Evolutionary conservation across 2,888 invertebrate species (phyloP), one percentile per base, ranked within the genome.

Genomic region (Azorinus chamasolen): DNA sequence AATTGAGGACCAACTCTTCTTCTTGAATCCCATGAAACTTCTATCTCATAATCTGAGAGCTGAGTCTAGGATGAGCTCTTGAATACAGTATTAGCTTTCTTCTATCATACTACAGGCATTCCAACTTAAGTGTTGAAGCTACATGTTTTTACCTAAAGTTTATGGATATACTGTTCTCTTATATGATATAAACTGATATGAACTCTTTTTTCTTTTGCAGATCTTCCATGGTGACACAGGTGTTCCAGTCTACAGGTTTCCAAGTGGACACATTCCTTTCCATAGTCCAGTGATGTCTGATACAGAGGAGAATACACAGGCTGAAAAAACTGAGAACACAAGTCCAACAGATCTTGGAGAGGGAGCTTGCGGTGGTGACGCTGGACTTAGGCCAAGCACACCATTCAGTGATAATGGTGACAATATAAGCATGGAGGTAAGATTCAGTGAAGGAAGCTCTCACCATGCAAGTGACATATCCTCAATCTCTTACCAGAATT

Each of bases 351-450:
- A 79, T 64, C 41, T 74, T 25, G 77, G 70, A 14, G 85, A 83
- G 45, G 85, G 84, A 16, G 88, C 87, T 16, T 85, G 82, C 69
- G 86, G 87, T 14, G 84, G 82, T 0, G 79, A 75, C 0, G 64
- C 69, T 41, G 76, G 75, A 12, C 61, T 78, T n/a, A 59, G 83
- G 43, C 78, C 83, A 8, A 63, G 79, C 24, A 84, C 83, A 6
- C 83, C 85, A 46, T 70, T 68, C 37, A 86, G 84, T 79, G 90
- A 90, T 58, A 85, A 83, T 59, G 86, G 80, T 18, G 92, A 92
- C 72, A 92, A 91, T 73, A 74, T 91, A 16, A 92, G 91, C 65
- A 87, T 92, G 84, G 92, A 92, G 75, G 92, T 92, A n/a, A 88
- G 92, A 46, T 86, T 92, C 51, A 91, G 91, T 57, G 92, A 92